phyloP scores from a whole-genome alignment of 2,888 invertebrate species.

The Dolichomitus sp. region DNA sequence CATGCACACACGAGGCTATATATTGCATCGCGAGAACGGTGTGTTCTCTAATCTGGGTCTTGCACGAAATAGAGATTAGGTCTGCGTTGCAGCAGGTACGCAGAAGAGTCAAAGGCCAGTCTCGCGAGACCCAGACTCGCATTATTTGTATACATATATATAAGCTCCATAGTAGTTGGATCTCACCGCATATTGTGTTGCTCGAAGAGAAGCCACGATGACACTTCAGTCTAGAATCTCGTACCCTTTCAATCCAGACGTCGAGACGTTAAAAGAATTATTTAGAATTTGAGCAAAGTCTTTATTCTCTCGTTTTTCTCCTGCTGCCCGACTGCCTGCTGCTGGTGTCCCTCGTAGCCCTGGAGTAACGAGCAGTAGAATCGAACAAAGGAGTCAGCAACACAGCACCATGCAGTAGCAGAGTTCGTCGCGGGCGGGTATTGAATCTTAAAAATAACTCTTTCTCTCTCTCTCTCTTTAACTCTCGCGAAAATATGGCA shows the following conservation, averaged over 20 bases:
- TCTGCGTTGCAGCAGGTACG: slow-evolving; percentile 49
- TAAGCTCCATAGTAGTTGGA: background rate
- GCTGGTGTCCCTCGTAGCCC: slow-evolving; percentile 29
- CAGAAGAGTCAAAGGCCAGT: slow-evolving; percentile 48
- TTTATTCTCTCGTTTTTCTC: slow-evolving; percentile 4
- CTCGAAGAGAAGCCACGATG: slow-evolving; percentile 10
- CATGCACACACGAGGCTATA: slow-evolving; percentile 38
- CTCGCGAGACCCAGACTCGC: slow-evolving; percentile 29
- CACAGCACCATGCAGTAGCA: slow-evolving; percentile 23
- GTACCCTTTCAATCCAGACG: slow-evolving; percentile 42
- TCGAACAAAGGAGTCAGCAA: slow-evolving; percentile 54
- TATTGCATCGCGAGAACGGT: slow-evolving; percentile 56
- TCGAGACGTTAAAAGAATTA: slow-evolving; percentile 48
- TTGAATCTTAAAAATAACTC: slow-evolving; percentile 64
- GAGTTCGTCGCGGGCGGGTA: slow-evolving; percentile 54
- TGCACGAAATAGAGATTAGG: slow-evolving; percentile 65
- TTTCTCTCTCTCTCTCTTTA: slow-evolving; percentile 56
- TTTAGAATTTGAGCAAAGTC: slow-evolving; percentile 46
- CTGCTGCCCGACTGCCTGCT: background rate
- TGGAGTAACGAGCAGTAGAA: slow-evolving; percentile 53
- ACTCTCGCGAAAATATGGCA: slow-evolving; percentile 49
- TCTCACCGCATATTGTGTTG: slow-evolving; percentile 12
- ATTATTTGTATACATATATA: slow-evolving; percentile 9
- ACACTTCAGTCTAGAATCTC: slow-evolving; percentile 31
- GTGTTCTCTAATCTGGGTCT: slow-evolving; percentile 44